A percentile compares a stretch with the other conserved stretches of the same genome.
Evolutionary conservation across 2,888 invertebrate species (phyloP).

Genomic region (Tachina fera): DNA sequence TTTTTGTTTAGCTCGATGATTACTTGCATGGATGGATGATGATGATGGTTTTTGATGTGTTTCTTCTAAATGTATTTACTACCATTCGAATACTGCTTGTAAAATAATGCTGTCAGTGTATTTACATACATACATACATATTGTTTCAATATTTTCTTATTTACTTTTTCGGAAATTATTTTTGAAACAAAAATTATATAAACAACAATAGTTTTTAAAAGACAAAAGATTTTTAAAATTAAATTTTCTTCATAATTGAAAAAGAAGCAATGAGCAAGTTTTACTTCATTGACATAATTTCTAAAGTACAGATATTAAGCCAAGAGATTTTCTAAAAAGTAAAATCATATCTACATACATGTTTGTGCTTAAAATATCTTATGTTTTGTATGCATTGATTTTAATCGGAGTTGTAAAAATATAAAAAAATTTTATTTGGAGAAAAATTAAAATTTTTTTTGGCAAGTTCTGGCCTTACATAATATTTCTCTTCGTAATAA

Average conservation of each 20-base stretch:
- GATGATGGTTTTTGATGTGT: slow-evolving; percentile 12
- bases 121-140: background rate
- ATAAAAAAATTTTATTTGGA: no score
- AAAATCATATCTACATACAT: no score
- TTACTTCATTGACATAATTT: no score
- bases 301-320: no score
- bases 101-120: slow-evolving; percentile 27
- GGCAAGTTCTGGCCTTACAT: no score
- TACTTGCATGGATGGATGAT: slow-evolving; percentile 26
- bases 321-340: no score
- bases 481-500: no score
- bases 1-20: slow-evolving; percentile 26
- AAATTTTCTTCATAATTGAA: background rate
- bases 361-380: no score
- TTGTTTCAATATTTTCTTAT: slow-evolving; percentile 19
- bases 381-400: no score
- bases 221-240: slow-evolving; percentile 5
- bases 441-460: no score
- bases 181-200: slow-evolving; percentile 27
- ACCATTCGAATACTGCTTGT: slow-evolving; percentile 31
- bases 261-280: no score
- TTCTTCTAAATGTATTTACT: slow-evolving; percentile 10
- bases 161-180: slow-evolving; percentile 5
- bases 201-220: background rate
- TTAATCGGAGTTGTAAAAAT: no score